Percentiles rank a stretch among this genome's conserved stretches.
phyloP scores from a whole-genome alignment of 2,113 vertebrate species.

The Xenopus borealis region DNA sequence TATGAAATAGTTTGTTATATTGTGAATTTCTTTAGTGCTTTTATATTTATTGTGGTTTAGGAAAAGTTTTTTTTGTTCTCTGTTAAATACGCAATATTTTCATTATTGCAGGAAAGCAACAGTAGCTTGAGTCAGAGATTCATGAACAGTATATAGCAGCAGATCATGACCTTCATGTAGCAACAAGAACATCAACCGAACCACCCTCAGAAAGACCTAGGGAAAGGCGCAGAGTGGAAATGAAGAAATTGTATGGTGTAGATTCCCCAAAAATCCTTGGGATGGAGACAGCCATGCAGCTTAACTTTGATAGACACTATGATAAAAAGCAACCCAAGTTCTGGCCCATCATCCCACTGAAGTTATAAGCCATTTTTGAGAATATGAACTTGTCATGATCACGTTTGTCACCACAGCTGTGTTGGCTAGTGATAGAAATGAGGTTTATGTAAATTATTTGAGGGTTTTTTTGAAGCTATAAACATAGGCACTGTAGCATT shows the following conservation, averaged over 20 bases:
- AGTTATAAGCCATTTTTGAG: constrained; percentile 62
- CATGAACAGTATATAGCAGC: constrained; percentile 75
- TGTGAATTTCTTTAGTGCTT: no score
- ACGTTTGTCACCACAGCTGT: constrained; percentile 12
- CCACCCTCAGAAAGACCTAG: constrained; percentile 79
- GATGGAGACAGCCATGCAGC: constrained; percentile 92
- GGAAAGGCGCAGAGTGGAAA: constrained; percentile 77
- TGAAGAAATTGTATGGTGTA: constrained; percentile 84
- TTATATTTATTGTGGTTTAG: no score
- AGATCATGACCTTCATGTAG: constrained; percentile 75
- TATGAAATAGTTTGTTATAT: no score
- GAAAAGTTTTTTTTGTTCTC: neutral
- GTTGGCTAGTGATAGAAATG: neutral
- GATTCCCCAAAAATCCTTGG: constrained; percentile 81
- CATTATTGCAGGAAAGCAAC: constrained; percentile 75
- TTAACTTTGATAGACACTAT: constrained; percentile 84
- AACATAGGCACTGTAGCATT: neutral
- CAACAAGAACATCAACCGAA: constrained; percentile 55
- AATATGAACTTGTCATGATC: neutral
- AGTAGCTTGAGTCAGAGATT: constrained; percentile 77
- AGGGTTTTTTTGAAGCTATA: neutral
- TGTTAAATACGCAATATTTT: constrained; percentile 17
- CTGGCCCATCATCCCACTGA: constrained; percentile 93
- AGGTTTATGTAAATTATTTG: no score
- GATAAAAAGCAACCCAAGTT: constrained; percentile 89